Evolutionary conservation across 2,888 invertebrate species (phyloP).

Genomic region (Ophion obscuratus): DNA sequence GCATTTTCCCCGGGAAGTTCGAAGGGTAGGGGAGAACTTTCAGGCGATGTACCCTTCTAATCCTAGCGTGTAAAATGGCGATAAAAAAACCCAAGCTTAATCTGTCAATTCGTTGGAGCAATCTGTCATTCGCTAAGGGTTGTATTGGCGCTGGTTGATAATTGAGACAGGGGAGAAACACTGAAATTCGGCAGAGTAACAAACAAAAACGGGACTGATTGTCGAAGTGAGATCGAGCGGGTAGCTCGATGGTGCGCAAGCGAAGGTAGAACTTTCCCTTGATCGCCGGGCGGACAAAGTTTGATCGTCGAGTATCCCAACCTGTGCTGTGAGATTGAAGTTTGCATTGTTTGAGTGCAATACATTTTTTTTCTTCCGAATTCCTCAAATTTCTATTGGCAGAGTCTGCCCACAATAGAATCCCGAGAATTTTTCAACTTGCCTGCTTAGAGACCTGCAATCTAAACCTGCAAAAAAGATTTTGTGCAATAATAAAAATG

Average conservation of each 20-base stretch:
- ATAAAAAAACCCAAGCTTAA: not conserved
- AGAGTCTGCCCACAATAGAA: too few relatives aligned
- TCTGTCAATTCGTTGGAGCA: not conserved
- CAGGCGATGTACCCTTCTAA: too few relatives aligned
- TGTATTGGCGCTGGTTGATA: not conserved
- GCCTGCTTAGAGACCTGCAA: too few relatives aligned
- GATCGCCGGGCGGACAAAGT: not conserved
- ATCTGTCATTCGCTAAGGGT: not conserved
- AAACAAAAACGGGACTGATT: not conserved
- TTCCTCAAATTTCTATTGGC: too few relatives aligned
- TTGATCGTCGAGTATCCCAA: not conserved
- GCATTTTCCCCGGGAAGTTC: too few relatives aligned
- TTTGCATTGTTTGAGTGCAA: too few relatives aligned
- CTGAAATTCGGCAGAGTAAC: not conserved
- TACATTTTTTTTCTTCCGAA: too few relatives aligned
- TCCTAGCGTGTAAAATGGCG: not conserved
- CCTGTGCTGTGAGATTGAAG: not conserved
- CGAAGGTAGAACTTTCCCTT: not conserved
- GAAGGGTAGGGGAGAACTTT: too few relatives aligned
- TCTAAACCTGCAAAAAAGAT: too few relatives aligned
- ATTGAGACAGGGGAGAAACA: not conserved
- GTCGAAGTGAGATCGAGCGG: not conserved
- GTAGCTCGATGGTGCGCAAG: not conserved
- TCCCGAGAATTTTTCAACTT: too few relatives aligned
- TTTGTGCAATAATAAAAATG: too few relatives aligned